phyloP scores from a whole-genome alignment of 2,113 vertebrate genomes.

The Phyllostomus hastatus region DNA sequence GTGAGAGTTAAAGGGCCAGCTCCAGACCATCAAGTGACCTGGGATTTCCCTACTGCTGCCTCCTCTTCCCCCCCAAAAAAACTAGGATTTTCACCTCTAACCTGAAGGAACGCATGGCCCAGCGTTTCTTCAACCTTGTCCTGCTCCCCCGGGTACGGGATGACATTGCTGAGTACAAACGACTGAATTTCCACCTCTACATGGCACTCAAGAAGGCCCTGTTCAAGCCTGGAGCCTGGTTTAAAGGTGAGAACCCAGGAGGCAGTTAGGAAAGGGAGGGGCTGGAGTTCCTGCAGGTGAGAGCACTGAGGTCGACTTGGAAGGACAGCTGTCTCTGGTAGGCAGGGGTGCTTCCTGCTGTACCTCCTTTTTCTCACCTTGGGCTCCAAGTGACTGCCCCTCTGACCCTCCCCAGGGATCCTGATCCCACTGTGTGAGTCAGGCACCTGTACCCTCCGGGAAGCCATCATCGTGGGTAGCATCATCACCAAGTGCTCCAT shows the following conservation, averaged over 20 bases:
- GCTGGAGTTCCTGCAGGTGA: background rate
- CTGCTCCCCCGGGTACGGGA: constrained; percentile 93
- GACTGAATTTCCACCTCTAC: constrained; percentile 97
- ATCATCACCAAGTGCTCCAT: constrained; percentile 96
- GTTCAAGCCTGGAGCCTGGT: constrained; percentile 98
- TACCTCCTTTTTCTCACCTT: background rate
- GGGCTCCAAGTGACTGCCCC: background rate
- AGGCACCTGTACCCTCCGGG: constrained; percentile 94
- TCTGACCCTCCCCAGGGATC: constrained; percentile 84
- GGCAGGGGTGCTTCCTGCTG: background rate
- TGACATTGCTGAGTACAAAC: constrained; percentile 95
- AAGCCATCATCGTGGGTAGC: constrained; percentile 96
- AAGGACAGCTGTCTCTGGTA: too few species aligned
- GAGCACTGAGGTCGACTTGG: background rate
- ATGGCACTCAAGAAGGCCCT: constrained; percentile 96
- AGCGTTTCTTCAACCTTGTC: constrained; percentile 96
- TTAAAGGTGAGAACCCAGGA: constrained; percentile 88
- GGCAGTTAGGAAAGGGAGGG: background rate
- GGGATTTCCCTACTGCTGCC: background rate
- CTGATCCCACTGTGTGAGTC: constrained; percentile 97
- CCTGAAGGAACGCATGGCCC: constrained; percentile 96
- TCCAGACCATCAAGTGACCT: background rate
- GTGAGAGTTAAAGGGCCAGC: background rate
- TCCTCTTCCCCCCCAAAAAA: background rate
- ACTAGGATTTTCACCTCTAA: constrained; percentile 96